Conservation (phyloP, 2,797 vertebrate genomes). For the Manis javanica region DNA sequence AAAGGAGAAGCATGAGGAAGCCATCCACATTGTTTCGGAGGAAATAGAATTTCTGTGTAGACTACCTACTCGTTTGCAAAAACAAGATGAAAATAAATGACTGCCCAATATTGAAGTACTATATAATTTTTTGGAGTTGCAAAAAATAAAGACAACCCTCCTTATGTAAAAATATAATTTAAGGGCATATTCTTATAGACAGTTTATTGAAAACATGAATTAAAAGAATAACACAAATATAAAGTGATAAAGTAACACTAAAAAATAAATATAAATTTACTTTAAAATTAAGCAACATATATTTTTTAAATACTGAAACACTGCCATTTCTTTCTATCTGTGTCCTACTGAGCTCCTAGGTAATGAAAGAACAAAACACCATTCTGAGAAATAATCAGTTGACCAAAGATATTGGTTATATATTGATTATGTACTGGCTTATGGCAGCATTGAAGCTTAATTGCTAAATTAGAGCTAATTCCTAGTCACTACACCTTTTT, state of each 20-base stretch:
- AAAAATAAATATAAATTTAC: neutral
- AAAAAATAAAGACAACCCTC: neutral
- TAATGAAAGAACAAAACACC: neutral
- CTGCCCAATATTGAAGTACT: neutral
- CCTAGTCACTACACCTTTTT: neutral
- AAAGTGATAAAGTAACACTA: neutral
- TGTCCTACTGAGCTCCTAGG: neutral
- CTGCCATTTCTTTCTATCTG: neutral
- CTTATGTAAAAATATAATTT: neutral
- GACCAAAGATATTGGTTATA: neutral
- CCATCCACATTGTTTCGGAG: neutral
- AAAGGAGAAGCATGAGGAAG: neutral
- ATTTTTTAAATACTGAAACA: neutral
- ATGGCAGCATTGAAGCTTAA: neutral
- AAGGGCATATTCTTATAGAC: neutral
- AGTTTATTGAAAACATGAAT: neutral
- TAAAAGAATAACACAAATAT: neutral
- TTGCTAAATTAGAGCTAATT: neutral
- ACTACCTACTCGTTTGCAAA: neutral
- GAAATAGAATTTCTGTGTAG: neutral
- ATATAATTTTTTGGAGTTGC: neutral
- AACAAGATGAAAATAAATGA: neutral
- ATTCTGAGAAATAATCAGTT: neutral
- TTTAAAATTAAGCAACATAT: neutral
- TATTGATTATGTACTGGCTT: neutral